Percentiles rank a stretch among this genome's conserved stretches.
Evolutionary conservation across 2,113 vertebrate species (phyloP).

Genomic region (Hyaena hyaena): DNA sequence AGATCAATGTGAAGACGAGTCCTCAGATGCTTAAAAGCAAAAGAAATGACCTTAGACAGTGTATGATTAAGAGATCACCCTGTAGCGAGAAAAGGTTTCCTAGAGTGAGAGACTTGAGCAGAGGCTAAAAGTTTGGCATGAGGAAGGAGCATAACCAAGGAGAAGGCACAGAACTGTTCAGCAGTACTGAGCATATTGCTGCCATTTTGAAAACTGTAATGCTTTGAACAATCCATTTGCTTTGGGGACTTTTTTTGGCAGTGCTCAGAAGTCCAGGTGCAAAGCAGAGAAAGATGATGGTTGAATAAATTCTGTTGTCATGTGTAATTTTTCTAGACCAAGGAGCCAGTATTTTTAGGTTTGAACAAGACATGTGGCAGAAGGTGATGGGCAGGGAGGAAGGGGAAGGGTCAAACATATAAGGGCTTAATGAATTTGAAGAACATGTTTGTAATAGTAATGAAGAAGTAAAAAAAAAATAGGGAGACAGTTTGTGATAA

Average conservation of each 20-base stretch:
- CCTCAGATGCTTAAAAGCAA: background rate
- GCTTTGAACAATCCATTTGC: background rate
- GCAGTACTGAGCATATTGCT: background rate
- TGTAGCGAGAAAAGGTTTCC: background rate
- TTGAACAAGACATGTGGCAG: background rate
- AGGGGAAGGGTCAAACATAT: background rate
- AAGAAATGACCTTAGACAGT: background rate
- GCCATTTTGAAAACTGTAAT: background rate
- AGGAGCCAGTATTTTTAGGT: background rate
- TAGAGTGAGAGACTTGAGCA: background rate
- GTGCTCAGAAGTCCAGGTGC: background rate
- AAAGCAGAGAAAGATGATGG: background rate
- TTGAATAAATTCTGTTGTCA: conserved; percentile 21
- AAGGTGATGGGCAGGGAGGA: background rate
- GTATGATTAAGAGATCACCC: background rate
- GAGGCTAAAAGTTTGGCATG: background rate
- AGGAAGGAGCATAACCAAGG: background rate
- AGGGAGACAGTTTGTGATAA: background rate
- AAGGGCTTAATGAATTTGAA: background rate
- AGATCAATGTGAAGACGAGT: background rate
- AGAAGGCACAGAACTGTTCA: background rate
- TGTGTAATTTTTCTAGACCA: background rate
- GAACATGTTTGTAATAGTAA: background rate
- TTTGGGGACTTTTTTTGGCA: background rate
- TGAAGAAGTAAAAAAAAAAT: background rate